A percentile compares a stretch with the other conserved stretches of the same genome.
Conservation (phyloP, 2,888 invertebrate genomes). For the Drosophila affinis region DNA sequence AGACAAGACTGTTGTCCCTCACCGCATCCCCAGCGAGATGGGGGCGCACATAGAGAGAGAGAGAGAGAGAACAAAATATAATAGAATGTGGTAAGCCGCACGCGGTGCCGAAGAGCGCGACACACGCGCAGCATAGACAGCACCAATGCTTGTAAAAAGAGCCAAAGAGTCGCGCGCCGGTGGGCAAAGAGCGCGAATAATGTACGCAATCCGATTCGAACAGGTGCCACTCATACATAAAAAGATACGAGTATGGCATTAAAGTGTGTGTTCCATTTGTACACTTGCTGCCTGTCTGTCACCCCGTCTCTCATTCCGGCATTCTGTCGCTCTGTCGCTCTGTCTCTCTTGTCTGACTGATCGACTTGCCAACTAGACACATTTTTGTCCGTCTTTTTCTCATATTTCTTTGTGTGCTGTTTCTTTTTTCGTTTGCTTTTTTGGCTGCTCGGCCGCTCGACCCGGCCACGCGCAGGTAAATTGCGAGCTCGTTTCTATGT, state of each 20-base stretch:
- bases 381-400: conserved; percentile 44
- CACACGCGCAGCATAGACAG: conserved; percentile 54
- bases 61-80: neutral
- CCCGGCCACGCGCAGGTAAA: conserved; percentile 33
- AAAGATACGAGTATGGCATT: neutral
- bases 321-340: neutral
- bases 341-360: conserved; percentile 19
- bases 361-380: conserved; percentile 58
- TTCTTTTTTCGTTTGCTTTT: conserved; percentile 31
- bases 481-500: conserved; percentile 2
- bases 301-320: neutral
- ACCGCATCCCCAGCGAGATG: neutral
- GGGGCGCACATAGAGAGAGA: neutral
- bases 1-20: conserved; percentile 4
- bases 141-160: conserved; percentile 39
- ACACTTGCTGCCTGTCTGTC: conserved; percentile 37
- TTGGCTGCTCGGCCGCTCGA: conserved; percentile 6
- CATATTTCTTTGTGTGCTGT: conserved; percentile 31
- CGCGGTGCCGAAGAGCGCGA: conserved; percentile 49
- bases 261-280: conserved; percentile 35
- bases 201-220: conserved; percentile 47
- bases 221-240: conserved; percentile 52
- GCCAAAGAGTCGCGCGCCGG: conserved; percentile 26
- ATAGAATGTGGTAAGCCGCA: neutral
- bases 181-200: conserved; percentile 50